Conservation (phyloP, 2,113 vertebrate genomes). For the Pipra filicauda region DNA sequence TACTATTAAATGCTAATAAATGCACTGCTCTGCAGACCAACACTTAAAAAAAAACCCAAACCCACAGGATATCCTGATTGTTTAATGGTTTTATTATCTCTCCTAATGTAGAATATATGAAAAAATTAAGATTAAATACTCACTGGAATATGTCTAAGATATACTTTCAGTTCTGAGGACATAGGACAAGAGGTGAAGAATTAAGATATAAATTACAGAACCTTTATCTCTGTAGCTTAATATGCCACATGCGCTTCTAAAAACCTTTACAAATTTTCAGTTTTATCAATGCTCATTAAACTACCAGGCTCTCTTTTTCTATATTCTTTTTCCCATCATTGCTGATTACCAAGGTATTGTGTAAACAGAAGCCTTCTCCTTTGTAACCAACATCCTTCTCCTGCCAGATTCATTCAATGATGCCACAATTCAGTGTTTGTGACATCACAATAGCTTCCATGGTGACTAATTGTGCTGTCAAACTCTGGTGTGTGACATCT, state of each 20-base stretch:
- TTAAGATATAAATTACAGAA: slow-evolving; percentile 20
- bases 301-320: slow-evolving; percentile 23
- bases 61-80: not conserved
- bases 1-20: not conserved
- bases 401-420: slow-evolving; percentile 60
- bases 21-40: not conserved
- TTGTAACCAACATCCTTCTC: slow-evolving; percentile 51
- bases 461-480: slow-evolving; percentile 69
- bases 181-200: not conserved
- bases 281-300: slow-evolving; percentile 45
- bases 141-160: not conserved
- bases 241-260: not conserved
- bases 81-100: not conserved
- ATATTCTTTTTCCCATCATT: slow-evolving; percentile 41
- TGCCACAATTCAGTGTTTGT: slow-evolving; percentile 61
- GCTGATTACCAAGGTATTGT: slow-evolving; percentile 46
- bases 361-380: slow-evolving; percentile 57
- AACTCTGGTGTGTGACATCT: slow-evolving; percentile 52
- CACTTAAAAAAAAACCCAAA: not conserved
- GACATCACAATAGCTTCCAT: slow-evolving; percentile 69
- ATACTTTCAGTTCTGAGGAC: not conserved
- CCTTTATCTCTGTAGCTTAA: not conserved
- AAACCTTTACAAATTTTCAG: not conserved
- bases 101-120: not conserved
- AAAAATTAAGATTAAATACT: not conserved